A percentile compares a stretch with the other conserved stretches of the same genome.
These are phyloP conservation scores for Eulithis prunata DNA, from an alignment of 2,888 invertebrate species.

Conservation along the genomic window DNA sequence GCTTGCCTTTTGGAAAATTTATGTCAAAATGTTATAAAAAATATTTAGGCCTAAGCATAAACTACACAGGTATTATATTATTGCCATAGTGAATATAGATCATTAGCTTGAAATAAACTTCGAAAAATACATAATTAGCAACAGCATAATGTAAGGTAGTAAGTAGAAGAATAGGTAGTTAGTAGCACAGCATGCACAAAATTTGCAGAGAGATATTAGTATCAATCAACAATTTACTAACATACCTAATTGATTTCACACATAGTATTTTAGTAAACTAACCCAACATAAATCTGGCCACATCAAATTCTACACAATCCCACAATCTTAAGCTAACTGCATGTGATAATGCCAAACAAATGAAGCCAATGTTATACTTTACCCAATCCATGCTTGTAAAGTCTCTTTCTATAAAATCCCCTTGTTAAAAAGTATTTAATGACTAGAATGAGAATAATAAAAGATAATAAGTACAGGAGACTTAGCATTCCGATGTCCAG, in stretches of 20 bases:
- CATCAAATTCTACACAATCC: constrained; percentile 12
- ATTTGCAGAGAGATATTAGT: constrained; percentile 16
- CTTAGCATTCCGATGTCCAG: constrained; percentile 91
- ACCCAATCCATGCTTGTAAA: constrained; percentile 88
- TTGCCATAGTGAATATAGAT: no score
- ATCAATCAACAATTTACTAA: constrained; percentile 2
- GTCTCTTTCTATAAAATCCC: constrained; percentile 89
- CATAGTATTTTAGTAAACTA: constrained; percentile 15
- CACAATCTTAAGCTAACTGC: constrained; percentile 7
- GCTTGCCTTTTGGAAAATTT: constrained; percentile 5
- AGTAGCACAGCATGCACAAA: constrained; percentile 17
- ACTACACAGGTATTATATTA: no score
- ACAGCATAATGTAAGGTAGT: neutral
- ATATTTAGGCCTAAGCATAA: no score
- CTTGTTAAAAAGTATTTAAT: constrained; percentile 90
- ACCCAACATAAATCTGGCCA: constrained; percentile 19
- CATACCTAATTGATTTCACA: constrained; percentile 30
- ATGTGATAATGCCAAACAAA: constrained; percentile 13
- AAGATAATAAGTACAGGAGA: constrained; percentile 89
- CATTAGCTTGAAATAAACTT: no score
- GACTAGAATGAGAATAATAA: constrained; percentile 89
- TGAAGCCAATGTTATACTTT: constrained; percentile 84
- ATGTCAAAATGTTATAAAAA: constrained; percentile 1
- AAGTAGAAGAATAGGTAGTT: constrained; percentile 10
- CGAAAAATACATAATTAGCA: no score